Conservation (phyloP, 2,888 invertebrate species). For the Pollenia amentaria region DNA sequence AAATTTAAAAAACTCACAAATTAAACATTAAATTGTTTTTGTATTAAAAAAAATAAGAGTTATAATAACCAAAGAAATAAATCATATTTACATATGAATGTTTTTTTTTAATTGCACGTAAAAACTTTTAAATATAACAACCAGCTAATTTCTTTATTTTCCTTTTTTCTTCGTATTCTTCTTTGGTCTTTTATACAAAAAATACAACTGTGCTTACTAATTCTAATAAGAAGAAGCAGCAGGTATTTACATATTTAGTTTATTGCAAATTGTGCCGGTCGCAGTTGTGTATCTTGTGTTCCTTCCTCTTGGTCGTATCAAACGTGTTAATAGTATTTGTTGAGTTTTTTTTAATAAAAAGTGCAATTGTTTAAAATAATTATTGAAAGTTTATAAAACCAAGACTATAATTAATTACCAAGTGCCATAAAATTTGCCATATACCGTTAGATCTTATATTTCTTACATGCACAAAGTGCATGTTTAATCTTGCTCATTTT, state of each 20-base stretch:
- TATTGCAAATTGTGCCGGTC: constrained; percentile 57
- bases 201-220: constrained; percentile 29
- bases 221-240: constrained; percentile 31
- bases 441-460: constrained; percentile 33
- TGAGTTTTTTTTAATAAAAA: constrained; percentile 46
- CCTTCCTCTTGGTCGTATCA: neutral
- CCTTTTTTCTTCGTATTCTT: no score
- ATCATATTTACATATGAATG: no score
- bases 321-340: constrained; percentile 12
- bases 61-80: no score
- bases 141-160: no score
- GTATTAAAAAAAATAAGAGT: no score
- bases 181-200: neutral
- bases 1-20: no score
- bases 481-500: constrained; percentile 43
- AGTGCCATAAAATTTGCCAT: constrained; percentile 48
- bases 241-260: constrained; percentile 35
- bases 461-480: constrained; percentile 44
- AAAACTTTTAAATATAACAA: no score
- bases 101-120: no score
- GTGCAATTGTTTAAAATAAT: constrained; percentile 49
- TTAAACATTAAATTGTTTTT: no score
- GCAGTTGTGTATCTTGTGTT: constrained; percentile 45
- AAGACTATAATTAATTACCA: constrained; percentile 5
- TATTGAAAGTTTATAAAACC: constrained; percentile 4